A percentile compares a stretch with the other conserved stretches of the same genome.
Evolutionary conservation across 1,140 invertebrate genomes (phyloP).

Genomic region (Drosophila mojavensis): DNA sequence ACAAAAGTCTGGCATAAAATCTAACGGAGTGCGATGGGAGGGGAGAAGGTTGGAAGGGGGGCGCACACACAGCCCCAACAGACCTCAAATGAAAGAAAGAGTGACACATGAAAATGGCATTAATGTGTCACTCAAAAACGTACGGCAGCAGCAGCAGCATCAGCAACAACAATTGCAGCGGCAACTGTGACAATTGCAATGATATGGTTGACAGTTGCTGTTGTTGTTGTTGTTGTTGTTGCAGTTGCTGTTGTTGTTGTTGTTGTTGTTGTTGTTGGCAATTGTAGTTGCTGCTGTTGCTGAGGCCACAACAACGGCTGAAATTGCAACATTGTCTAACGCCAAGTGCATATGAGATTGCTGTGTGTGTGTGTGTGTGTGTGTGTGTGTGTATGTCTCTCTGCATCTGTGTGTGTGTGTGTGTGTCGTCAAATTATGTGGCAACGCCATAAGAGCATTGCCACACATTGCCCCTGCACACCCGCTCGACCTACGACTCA

Average conservation of each 20-base stretch:
- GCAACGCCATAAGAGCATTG: constrained; percentile 68
- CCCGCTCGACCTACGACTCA: neutral
- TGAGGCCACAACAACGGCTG: constrained; percentile 58
- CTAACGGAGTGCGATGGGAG: constrained; percentile 40
- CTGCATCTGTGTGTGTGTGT: constrained; percentile 15
- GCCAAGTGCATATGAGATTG: constrained; percentile 65
- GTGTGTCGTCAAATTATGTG: constrained; percentile 65
- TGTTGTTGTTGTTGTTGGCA: constrained; percentile 48
- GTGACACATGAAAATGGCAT: constrained; percentile 82
- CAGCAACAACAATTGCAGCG: constrained; percentile 40
- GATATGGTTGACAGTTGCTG: constrained; percentile 74
- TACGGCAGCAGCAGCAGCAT: constrained; percentile 37
- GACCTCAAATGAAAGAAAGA: constrained; percentile 76
- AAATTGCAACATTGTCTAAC: constrained; percentile 78
- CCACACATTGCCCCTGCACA: constrained; percentile 49
- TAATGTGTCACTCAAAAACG: constrained; percentile 81
- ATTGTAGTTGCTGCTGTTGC: constrained; percentile 47
- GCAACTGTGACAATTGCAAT: constrained; percentile 80
- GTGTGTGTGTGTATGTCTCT: no score
- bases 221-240: constrained; percentile 33
- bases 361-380: constrained; percentile 22
- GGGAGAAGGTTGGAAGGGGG: neutral
- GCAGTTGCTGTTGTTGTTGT: constrained; percentile 43
- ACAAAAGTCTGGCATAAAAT: constrained; percentile 81
- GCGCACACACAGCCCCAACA: neutral